These are phyloP conservation scores for Echinometra lucunter DNA, from an alignment of 53 echinoderm and acorn worm genomes.

Conservation along the genomic window DNA sequence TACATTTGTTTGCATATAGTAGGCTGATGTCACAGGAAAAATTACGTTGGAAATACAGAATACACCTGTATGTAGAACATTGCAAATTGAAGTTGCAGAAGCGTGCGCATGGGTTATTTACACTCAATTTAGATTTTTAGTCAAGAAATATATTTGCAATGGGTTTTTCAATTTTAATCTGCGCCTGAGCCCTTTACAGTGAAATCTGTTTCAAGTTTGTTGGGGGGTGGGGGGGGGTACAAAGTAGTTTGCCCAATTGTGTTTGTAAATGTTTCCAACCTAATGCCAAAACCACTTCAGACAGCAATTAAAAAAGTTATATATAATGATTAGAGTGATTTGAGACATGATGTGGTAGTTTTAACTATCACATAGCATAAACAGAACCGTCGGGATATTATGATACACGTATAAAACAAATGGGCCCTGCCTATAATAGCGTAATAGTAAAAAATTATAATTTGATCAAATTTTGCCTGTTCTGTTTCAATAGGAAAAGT, in stretches of 20 bases:
- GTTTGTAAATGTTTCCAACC: slow-evolving; percentile 3
- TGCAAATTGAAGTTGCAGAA: slow-evolving; percentile 1
- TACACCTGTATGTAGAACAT: slow-evolving; percentile 11
- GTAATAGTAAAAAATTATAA: no score
- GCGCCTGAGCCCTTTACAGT: slow-evolving; percentile 14
- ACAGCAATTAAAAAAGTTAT: no score
- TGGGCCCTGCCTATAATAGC: no score
- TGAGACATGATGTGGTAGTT: no score
- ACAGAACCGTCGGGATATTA: no score
- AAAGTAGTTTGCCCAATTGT: slow-evolving; percentile 15
- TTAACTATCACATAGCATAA: no score
- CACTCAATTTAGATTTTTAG: slow-evolving; percentile 16
- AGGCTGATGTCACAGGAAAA: slow-evolving; percentile 42
- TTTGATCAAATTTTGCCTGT: no score
- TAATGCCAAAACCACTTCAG: slow-evolving; percentile 16
- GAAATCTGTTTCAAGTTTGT: slow-evolving; percentile 10
- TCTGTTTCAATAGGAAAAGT: no score
- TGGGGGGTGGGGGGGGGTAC: slow-evolving; percentile 19
- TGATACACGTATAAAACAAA: no score
- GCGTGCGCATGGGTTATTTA: slow-evolving; percentile 8
- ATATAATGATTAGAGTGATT: no score
- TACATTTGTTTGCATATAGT: not conserved
- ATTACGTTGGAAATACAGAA: slow-evolving; percentile 3
- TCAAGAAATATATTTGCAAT: slow-evolving; percentile 1
- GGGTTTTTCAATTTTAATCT: not conserved